These are phyloP conservation scores for Eretmochelys imbricata DNA, from an alignment of 2,113 vertebrate species.

Conservation along the genomic window DNA sequence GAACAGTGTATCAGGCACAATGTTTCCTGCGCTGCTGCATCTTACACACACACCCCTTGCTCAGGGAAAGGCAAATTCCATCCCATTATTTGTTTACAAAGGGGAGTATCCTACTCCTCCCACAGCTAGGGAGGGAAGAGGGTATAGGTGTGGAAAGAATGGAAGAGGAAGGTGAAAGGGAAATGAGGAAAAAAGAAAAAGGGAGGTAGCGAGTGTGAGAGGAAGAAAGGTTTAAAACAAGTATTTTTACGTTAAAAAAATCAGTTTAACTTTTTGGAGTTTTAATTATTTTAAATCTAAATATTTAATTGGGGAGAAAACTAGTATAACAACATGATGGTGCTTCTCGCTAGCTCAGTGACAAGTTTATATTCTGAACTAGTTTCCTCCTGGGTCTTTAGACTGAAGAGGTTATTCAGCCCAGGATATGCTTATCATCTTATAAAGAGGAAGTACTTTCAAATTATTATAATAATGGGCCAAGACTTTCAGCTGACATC, in stretches of 20 bases:
- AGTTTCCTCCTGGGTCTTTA: neutral
- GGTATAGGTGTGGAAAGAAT: neutral
- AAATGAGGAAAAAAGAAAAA: neutral
- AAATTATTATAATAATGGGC: neutral
- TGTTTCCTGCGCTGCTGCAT: neutral
- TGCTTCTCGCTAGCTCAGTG: neutral
- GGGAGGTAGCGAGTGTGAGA: neutral
- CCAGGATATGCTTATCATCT: neutral
- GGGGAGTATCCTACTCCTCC: neutral
- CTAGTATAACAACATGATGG: neutral
- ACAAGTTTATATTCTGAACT: neutral
- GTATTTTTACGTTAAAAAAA: neutral
- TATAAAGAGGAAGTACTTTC: neutral
- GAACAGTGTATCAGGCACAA: neutral
- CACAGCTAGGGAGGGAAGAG: neutral
- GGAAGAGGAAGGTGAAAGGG: neutral
- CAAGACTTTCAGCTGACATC: neutral
- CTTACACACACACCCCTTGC: neutral
- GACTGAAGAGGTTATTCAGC: neutral
- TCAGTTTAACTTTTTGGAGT: neutral
- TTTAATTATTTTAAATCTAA: neutral
- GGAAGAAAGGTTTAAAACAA: accelerated
- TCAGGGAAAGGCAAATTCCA: neutral
- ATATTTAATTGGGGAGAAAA: neutral
- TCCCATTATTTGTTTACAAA: neutral